Base-by-base conservation (phyloP, 2,797 vertebrate species). In the Capromys pilorides region DNA sequence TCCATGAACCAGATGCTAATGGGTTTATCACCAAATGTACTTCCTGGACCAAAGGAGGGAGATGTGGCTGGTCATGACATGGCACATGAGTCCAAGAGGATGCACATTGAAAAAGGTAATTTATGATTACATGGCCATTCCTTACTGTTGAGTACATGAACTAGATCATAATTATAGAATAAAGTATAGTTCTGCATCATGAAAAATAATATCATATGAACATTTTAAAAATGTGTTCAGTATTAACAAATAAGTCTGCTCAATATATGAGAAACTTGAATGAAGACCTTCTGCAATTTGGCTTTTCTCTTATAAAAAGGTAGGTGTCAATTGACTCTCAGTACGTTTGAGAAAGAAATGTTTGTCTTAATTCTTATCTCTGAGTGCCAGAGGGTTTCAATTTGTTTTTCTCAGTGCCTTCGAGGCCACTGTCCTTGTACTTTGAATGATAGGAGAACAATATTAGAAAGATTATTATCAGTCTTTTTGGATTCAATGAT, bases 1-100 rank as follows among this genome's bases (percentile, higher is more conserved):
- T 99, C 99, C 94, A 99, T 99, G 99, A 99, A 99, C 98, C 99
- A 99, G 94, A 99, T 99, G 98, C 98, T 99, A 97, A 99, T 99
- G 97, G 99, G 99, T 94, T 98, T 99, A 97, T 99, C 99, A 97
- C 99, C 99, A 96, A 99, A 99, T 96, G 98, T 99, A 31, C 98
- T 99, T 36, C 99, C 99, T 11, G 99, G 99, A 67, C 99, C 99
- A 77, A 99, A 99, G 98, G 99, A 99, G 96, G 99, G 99, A 80
- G 99, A 99, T 98, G 98, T 99, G 97, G 99, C 99, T 97, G 98
- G 99, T 93, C 99, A 99, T 89, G 99, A 99, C 89, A 99, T 99
- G 97, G 99, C 99, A 93, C 99, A 99, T 57, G 99, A 99, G 96
- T 98, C 97, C 26, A 99, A 99, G 98, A 96, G 99, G 98, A 99